A percentile compares a stretch with the other conserved stretches of the same genome.
phyloP scores from a whole-genome alignment of 2,888 invertebrate species.

The Pseudococcus viburni region DNA sequence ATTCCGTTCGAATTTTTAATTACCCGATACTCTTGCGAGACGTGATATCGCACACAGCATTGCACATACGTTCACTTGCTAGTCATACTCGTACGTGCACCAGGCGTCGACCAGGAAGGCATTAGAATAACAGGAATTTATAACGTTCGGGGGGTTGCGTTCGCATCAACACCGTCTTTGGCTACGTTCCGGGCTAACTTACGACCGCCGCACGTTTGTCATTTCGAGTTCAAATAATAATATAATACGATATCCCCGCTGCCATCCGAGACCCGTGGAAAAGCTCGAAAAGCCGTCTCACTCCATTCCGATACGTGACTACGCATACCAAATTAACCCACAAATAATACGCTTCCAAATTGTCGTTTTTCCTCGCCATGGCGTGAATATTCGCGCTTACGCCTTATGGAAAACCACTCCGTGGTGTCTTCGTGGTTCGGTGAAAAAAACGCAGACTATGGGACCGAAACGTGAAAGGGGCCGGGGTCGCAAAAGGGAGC shows the following conservation, averaged over 20 bases:
- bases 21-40: not conserved
- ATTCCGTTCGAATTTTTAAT: not conserved
- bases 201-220: constrained; percentile 58
- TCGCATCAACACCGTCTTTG: constrained; percentile 54
- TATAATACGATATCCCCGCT: constrained; percentile 35
- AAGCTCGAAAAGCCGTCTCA: constrained; percentile 35
- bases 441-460: not conserved
- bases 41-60: not conserved
- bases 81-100: not conserved
- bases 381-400: constrained; percentile 39
- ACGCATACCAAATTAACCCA: constrained; percentile 60
- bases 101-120: not conserved
- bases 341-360: constrained; percentile 61
- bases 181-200: not conserved
- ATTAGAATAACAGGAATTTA: constrained; percentile 53
- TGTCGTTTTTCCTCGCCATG: constrained; percentile 15
- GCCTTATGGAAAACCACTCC: not conserved
- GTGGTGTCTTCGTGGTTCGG: not conserved
- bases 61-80: not conserved
- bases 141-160: not conserved
- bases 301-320: constrained; percentile 57
- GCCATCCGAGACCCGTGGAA: not conserved
- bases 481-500: not conserved
- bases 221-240: constrained; percentile 61
- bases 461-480: too few relatives aligned